A percentile compares a stretch with the other conserved stretches of the same genome.
Conservation (phyloP, 2,888 invertebrate species). For the Pristionchus entomophagus region DNA sequence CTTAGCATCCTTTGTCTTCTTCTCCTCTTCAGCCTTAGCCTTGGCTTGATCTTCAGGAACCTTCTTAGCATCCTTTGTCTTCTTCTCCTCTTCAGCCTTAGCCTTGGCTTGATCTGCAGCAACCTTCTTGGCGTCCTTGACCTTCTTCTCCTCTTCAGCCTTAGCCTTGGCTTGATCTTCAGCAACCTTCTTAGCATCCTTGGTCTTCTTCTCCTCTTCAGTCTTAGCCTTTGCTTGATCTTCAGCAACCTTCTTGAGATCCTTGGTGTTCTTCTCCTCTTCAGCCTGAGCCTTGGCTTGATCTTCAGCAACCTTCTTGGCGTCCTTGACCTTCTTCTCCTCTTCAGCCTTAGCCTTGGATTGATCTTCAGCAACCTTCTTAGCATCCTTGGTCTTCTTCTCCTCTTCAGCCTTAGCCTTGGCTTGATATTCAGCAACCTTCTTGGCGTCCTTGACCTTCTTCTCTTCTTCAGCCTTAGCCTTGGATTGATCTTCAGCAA, state of each 20-base stretch:
- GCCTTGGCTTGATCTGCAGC: not conserved
- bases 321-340: conserved; percentile 43
- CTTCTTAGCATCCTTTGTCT: not conserved
- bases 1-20: conserved; percentile 24
- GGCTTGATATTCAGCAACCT: not conserved
- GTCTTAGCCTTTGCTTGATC: conserved; percentile 32
- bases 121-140: conserved; percentile 45
- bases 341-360: not conserved
- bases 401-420: conserved; percentile 9
- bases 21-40: conserved; percentile 12
- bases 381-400: conserved; percentile 17
- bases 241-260: not conserved
- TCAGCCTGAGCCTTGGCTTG: conserved; percentile 19
- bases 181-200: conserved; percentile 42
- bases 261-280: not conserved
- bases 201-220: not conserved
- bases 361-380: conserved; percentile 28
- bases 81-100: conserved; percentile 17
- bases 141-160: conserved; percentile 8
- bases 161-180: not conserved
- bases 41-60: no score
- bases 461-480: not conserved
- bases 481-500: not conserved
- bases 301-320: not conserved
- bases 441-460: conserved; percentile 4